These are phyloP conservation scores for Junonia oenone DNA, from an alignment of 2,888 invertebrate genomes.

Conservation along the genomic window DNA sequence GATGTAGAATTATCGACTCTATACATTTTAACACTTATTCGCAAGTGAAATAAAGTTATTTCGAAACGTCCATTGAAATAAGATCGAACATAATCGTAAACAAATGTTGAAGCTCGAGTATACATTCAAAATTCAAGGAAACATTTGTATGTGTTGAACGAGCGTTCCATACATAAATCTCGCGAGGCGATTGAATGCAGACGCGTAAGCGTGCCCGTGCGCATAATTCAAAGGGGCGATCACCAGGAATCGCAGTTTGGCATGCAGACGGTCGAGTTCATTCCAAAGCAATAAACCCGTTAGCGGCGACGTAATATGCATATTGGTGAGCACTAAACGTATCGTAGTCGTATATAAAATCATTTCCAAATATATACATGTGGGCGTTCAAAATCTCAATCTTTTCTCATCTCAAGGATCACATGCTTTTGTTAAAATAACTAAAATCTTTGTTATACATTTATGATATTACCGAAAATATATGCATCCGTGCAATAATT, in stretches of 20 bases:
- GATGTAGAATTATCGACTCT: slow-evolving; percentile 5
- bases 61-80: slow-evolving; percentile 31
- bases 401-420: too few species aligned
- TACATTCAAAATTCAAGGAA: slow-evolving; percentile 50
- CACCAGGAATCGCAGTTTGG: slow-evolving; percentile 71
- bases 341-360: slow-evolving; percentile 22
- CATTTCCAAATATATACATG: neutral
- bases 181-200: slow-evolving; percentile 63
- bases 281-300: slow-evolving; percentile 73
- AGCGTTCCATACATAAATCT: slow-evolving; percentile 65
- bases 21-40: neutral
- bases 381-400: too few species aligned
- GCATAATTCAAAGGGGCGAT: slow-evolving; percentile 76
- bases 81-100: slow-evolving; percentile 8
- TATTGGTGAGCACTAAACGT: slow-evolving; percentile 50
- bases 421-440: neutral
- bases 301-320: slow-evolving; percentile 67
- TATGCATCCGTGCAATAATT: too few species aligned
- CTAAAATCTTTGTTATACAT: too few species aligned
- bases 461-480: too few species aligned
- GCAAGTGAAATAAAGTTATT: slow-evolving; percentile 18
- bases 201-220: slow-evolving; percentile 66
- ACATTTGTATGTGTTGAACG: slow-evolving; percentile 56
- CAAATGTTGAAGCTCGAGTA: slow-evolving; percentile 12
- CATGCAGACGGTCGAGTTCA: slow-evolving; percentile 70